Base-by-base conservation (phyloP, 2,888 invertebrate genomes). In the Drosophila anomalata region DNA sequence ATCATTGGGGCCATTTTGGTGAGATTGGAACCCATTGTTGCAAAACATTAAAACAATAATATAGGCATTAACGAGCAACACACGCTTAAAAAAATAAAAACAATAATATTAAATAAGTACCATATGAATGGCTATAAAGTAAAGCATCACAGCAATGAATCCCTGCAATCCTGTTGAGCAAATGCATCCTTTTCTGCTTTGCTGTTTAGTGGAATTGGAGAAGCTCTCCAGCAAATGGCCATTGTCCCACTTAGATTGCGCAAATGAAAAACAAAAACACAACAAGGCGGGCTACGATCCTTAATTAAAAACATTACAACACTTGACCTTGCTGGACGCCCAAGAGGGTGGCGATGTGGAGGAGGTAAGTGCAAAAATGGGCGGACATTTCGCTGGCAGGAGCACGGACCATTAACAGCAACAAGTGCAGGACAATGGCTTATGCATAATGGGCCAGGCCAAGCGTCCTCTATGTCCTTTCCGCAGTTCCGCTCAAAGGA, bases 231-330 rank as follows among this genome's bases (percentile, higher is more conserved):
- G 50, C 50, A 66, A 66, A 67, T 67, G 59, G 60, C 69, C 48
- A 61, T 69, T 69, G 69, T 51, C 12, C 50, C 60, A 50, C 50
- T 51, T 69, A 60, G 61, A 69, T 69, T 50, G 54, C 54, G 44
- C 39, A 33, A 69, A 69, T 54, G 53, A 44, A 46, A 69, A 71
- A 57, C 42, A 44, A 60, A 48, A 55, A 62, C 57, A 65, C 57
- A 41, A 26, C 22, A 31, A 41, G 47, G 47, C 39, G 46, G 3
- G 2, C 41, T 66, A 36, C 42, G 39, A 50, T 57, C 46, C 66
- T 60, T 79, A 79, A 77, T 79, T 79, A 73, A 79, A 79, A 77
- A 56, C 76, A 77, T 77, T 82, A 79, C 61, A 67, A 36, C 52
- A 51, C 53, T 72, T 79, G 71, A 76, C 82, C 79, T 73, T 79